phyloP scores from a whole-genome alignment of 2,797 vertebrate genomes.

The Eutrigla gurnardus region DNA sequence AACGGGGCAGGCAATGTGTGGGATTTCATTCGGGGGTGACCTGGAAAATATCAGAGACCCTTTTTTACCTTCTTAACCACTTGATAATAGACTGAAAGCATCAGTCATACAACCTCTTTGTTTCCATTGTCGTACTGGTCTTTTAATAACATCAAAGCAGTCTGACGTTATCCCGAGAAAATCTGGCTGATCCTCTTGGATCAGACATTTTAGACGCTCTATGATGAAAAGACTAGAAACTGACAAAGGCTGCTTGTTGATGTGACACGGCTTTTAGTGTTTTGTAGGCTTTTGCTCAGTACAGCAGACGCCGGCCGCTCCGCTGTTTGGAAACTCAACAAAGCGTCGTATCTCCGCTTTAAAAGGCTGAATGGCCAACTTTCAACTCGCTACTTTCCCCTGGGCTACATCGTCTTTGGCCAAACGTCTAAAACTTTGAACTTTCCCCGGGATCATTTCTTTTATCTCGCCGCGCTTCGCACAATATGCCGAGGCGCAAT shows the following conservation, averaged over 20 bases:
- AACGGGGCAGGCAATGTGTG: conserved; percentile 30
- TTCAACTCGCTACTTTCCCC: conserved; percentile 47
- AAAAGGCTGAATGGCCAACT: conserved; percentile 41
- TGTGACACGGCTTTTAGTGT: conserved; percentile 35
- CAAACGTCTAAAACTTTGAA: conserved; percentile 64
- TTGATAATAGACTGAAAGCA: neutral
- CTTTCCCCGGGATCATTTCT: conserved; percentile 63
- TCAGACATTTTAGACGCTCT: conserved; percentile 58
- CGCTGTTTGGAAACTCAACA: conserved; percentile 36
- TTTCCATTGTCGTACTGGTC: conserved; percentile 27
- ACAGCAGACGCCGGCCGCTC: conserved; percentile 19
- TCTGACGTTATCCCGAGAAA: conserved; percentile 61
- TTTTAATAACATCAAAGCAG: conserved; percentile 69
- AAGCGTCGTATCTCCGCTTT: conserved; percentile 14
- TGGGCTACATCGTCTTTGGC: conserved; percentile 52
- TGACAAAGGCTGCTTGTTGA: conserved; percentile 48
- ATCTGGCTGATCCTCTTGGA: conserved; percentile 63
- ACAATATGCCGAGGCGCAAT: conserved; percentile 76
- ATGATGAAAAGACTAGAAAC: conserved; percentile 73
- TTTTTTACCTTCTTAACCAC: neutral
- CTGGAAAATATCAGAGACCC: neutral
- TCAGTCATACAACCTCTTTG: conserved; percentile 4
- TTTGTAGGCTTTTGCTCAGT: conserved; percentile 12
- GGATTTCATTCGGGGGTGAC: no score
- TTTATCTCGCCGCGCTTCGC: conserved; percentile 68